Evolutionary conservation across 2,113 vertebrate genomes (phyloP), one percentile per base, ranked within the genome.

Genomic region (Vimba vimba): DNA sequence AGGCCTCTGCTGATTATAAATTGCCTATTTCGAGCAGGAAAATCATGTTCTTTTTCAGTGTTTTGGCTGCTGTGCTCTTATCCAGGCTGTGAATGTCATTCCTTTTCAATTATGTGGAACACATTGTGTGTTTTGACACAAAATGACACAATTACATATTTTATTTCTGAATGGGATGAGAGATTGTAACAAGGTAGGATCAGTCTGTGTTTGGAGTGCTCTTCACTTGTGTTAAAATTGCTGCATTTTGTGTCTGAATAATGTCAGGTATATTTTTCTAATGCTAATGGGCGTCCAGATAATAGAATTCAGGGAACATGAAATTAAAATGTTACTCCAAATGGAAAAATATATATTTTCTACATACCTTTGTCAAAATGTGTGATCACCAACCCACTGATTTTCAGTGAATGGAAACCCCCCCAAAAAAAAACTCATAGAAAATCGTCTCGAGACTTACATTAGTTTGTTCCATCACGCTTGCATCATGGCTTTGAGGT

Each of bases 21-120:
- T 64, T 25, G 12, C 59, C 76, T n/a, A 17, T 43, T 23, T 74
- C 9, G 4, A 74, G 30, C n/a, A 12, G 43, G 12, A 23, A 50
- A 47, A 30, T 73, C 33, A 33, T 7, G 8, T 8, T 59, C 3
- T 52, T 59, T 33, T 84, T 52, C 39, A n/a, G 23, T 43, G 43
- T 30, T 79, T 62, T 77, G 52, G 75, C 76, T 47, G 15, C 55
- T 60, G 30, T n/a, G 11, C 60, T 83, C 33, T 59, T 39, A n/a
- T 78, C 43, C 43, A 11, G 60, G 25, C 47, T 64, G 66, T 73
- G 64, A 89, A 68, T 74, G 74, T 27, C 52, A 55, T 66, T 57
- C 66, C 85, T 87, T 62, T 82, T 62, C 50, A 81, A 82, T 83
- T 86, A 74, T 75, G 57, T 80, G 84, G 73, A 86, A 52, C 50